These are phyloP conservation scores for Cephus runcator DNA, from an alignment of 2,888 invertebrate genomes.

Conservation along the genomic window DNA sequence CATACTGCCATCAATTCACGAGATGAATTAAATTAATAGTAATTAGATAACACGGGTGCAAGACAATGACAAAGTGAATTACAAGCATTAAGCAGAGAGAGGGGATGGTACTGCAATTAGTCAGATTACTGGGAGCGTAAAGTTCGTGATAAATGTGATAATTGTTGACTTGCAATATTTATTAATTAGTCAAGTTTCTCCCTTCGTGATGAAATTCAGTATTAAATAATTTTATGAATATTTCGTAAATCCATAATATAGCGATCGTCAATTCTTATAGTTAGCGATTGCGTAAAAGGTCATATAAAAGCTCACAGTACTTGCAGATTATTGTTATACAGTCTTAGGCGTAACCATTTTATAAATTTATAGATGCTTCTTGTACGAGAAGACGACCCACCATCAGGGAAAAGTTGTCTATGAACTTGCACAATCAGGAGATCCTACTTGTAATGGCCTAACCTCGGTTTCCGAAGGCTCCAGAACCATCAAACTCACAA, in stretches of 20 bases:
- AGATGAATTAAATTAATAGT: background rate
- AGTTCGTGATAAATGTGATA: constrained; percentile 46
- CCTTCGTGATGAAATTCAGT: background rate
- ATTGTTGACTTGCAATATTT: constrained; percentile 28
- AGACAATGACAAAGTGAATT: constrained; percentile 31
- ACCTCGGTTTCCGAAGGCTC: constrained; percentile 82
- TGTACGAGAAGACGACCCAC: constrained; percentile 71
- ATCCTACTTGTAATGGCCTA: constrained; percentile 83
- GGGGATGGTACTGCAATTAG: constrained; percentile 57
- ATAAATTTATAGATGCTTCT: constrained; percentile 74
- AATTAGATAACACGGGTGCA: background rate
- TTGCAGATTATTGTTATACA: constrained; percentile 7
- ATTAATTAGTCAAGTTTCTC: background rate
- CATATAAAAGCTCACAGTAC: background rate
- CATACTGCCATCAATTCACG: background rate
- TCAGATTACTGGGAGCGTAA: constrained; percentile 43
- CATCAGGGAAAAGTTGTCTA: constrained; percentile 69
- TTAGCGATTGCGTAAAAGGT: background rate
- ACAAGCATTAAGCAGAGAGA: constrained; percentile 62
- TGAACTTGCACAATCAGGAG: constrained; percentile 80
- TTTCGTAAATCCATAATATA: background rate
- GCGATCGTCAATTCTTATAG: background rate
- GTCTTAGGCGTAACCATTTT: constrained; percentile 8
- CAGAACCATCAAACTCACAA: constrained; percentile 80
- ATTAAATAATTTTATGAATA: background rate